Conservation (phyloP, 2,888 invertebrate species). For the Metacarcinus magister region DNA sequence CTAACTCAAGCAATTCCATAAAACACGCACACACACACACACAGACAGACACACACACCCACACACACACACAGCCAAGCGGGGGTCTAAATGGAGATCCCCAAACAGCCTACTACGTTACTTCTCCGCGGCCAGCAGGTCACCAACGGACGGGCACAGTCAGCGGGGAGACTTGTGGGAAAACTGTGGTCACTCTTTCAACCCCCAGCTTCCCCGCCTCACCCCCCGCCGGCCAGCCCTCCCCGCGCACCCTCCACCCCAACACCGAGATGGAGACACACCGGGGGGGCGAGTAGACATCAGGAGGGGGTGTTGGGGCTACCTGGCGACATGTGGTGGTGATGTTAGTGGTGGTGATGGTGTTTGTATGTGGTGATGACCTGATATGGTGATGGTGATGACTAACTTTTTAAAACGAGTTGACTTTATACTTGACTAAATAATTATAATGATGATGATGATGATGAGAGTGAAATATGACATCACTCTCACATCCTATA, state of each 20-base stretch:
- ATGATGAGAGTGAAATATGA: not conserved
- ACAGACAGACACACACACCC: too few species aligned
- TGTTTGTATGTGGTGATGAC: too few species aligned
- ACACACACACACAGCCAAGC: not conserved
- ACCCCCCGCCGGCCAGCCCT: not conserved
- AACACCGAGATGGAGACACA: not conserved
- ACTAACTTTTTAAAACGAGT: not conserved
- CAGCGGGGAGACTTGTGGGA: slow-evolving; percentile 68
- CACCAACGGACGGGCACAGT: slow-evolving; percentile 51
- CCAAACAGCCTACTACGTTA: slow-evolving; percentile 69
- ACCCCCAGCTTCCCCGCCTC: not conserved
- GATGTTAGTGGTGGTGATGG: not conserved
- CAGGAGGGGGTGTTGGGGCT: slow-evolving; percentile 28
- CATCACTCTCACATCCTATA: too few species aligned
- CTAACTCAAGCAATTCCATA: not conserved
- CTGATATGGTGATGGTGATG: not conserved
- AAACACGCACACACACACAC: not conserved
- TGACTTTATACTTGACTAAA: not conserved
- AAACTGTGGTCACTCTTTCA: slow-evolving; percentile 54
- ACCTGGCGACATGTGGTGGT: not conserved
- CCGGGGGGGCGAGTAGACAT: not conserved
- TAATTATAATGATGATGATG: not conserved
- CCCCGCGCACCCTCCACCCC: not conserved
- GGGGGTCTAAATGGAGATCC: slow-evolving; percentile 72
- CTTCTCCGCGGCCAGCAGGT: slow-evolving; percentile 63